phyloP scores from a whole-genome alignment of 2,797 vertebrate species.

The Brotula barbata region DNA sequence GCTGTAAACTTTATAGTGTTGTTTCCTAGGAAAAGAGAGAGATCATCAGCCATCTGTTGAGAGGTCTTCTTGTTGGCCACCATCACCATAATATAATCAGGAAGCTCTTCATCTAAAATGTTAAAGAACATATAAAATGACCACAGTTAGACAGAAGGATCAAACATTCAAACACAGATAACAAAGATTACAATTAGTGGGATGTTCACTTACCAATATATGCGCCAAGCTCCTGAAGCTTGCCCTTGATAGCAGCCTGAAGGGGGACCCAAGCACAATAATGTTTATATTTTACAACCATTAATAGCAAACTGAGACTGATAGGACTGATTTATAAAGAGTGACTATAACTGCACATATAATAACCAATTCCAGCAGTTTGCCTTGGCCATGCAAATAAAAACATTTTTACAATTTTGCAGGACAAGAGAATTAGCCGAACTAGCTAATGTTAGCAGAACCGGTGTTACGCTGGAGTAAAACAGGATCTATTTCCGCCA shows the following conservation, averaged over 20 bases:
- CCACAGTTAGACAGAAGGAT: too few species aligned
- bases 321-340: too few species aligned
- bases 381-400: slow-evolving; percentile 18
- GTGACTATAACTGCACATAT: too few species aligned
- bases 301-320: too few species aligned
- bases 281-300: too few species aligned
- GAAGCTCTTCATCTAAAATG: slow-evolving; percentile 91
- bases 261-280: slow-evolving; percentile 25
- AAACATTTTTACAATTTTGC: slow-evolving; percentile 12
- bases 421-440: slow-evolving; percentile 7
- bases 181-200: neutral
- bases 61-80: slow-evolving; percentile 99
- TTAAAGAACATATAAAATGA: neutral
- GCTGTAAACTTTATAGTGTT: slow-evolving; percentile 95
- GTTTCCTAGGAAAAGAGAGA: slow-evolving; percentile 95
- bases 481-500: fast-evolving
- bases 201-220: slow-evolving; percentile 89
- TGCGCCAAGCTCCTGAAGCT: slow-evolving; percentile 95
- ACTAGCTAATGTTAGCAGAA: slow-evolving; percentile 42
- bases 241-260: slow-evolving; percentile 95
- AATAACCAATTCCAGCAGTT: too few species aligned
- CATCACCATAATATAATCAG: slow-evolving; percentile 99
- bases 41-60: slow-evolving; percentile 97
- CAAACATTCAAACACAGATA: too few species aligned
- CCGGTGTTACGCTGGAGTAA: neutral